phyloP scores from a whole-genome alignment of 2,888 invertebrate genomes.

The Erebia ligea region DNA sequence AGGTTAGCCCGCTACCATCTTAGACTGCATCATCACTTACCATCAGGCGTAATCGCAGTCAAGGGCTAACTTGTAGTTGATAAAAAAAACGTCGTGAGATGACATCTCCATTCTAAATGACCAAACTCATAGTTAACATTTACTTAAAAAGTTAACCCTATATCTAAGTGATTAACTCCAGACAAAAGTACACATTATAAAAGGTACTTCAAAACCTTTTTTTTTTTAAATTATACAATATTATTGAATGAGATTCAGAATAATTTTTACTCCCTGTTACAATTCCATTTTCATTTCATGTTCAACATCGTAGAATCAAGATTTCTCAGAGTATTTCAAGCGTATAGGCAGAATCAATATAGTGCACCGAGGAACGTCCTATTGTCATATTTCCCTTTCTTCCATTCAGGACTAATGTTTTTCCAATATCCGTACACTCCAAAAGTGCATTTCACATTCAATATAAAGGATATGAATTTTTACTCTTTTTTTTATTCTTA shows the following conservation, averaged over 20 bases:
- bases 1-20: no score
- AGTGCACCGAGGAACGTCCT: constrained; percentile 38
- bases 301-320: constrained; percentile 15
- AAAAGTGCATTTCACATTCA: constrained; percentile 62
- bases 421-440: constrained; percentile 69
- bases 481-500: constrained; percentile 46
- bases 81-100: no score
- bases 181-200: no score
- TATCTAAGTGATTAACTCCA: no score
- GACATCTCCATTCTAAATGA: no score
- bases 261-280: not conserved
- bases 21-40: no score
- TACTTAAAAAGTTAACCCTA: no score
- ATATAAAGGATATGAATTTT: constrained; percentile 49
- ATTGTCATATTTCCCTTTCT: constrained; percentile 56
- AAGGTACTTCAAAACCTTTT: no score
- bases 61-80: no score
- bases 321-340: constrained; percentile 16
- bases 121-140: no score
- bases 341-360: constrained; percentile 33
- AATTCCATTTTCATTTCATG: constrained; percentile 19
- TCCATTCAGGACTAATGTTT: constrained; percentile 70
- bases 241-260: not conserved
- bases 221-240: no score
- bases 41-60: no score